Percentiles rank a stretch among this genome's conserved stretches.
Evolutionary conservation across 2,113 vertebrate species (phyloP).

Genomic region (Cochlearius cochlearius): DNA sequence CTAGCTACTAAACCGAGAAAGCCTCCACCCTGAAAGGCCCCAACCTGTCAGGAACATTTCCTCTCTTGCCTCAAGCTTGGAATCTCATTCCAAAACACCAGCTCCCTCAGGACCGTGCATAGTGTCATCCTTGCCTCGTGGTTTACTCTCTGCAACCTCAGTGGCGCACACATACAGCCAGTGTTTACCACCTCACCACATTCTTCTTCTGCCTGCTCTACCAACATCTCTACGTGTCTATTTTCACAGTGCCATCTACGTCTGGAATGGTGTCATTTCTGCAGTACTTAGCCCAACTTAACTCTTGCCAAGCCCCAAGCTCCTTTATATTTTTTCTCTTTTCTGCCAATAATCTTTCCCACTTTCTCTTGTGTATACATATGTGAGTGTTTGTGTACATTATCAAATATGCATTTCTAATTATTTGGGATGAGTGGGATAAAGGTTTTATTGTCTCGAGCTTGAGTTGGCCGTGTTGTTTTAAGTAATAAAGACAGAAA

Average conservation of each 20-base stretch:
- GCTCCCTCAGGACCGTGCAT: background rate
- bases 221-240: accelerated
- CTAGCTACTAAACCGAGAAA: conserved; percentile 47
- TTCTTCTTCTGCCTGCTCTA: background rate
- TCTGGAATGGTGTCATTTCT: background rate
- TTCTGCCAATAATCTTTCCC: background rate
- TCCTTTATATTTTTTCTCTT: background rate
- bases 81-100: conserved; percentile 36
- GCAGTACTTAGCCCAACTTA: background rate
- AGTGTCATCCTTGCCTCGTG: background rate
- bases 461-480: background rate
- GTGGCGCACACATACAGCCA: background rate
- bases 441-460: background rate
- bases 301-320: background rate
- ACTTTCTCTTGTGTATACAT: background rate
- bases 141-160: background rate
- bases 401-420: background rate
- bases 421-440: background rate
- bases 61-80: conserved; percentile 38
- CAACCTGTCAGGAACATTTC: conserved; percentile 55
- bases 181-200: background rate
- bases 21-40: conserved; percentile 42
- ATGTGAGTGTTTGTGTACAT: background rate
- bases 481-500: background rate
- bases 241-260: background rate